phyloP scores from a whole-genome alignment of 23 tunicate species.

The Trididemnum miniatum region DNA sequence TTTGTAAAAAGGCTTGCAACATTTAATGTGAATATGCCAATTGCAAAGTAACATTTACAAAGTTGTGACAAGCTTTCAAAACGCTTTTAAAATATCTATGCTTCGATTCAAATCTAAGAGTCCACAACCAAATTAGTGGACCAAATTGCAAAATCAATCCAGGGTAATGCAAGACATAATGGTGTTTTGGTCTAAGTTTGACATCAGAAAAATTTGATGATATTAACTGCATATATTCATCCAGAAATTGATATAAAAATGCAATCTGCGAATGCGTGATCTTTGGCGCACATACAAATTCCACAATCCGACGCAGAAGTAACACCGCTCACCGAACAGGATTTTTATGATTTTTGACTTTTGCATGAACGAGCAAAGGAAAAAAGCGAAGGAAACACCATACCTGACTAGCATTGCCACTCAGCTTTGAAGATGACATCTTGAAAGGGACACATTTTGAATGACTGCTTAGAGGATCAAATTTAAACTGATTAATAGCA shows the following conservation, averaged over 20 bases:
- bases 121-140: slow-evolving; percentile 48
- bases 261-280: slow-evolving; percentile 1
- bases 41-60: slow-evolving; percentile 34
- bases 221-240: slow-evolving; percentile 5
- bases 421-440: not conserved
- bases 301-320: slow-evolving; percentile 13
- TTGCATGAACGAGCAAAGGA: slow-evolving; percentile 32
- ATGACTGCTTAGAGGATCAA: not conserved
- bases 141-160: slow-evolving; percentile 44
- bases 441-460: not conserved
- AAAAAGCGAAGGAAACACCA: slow-evolving; percentile 53
- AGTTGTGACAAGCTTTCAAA: slow-evolving; percentile 16
- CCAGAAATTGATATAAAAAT: not conserved
- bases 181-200: slow-evolving; percentile 54
- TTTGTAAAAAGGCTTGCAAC: slow-evolving; percentile 8
- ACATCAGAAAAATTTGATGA: slow-evolving; percentile 16
- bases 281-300: slow-evolving; percentile 20
- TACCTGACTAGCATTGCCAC: slow-evolving; percentile 51
- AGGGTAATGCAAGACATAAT: slow-evolving; percentile 49
- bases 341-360: not conserved
- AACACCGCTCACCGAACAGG: slow-evolving; percentile 21
- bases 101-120: slow-evolving; percentile 61
- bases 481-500: not conserved
- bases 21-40: slow-evolving; percentile 50
- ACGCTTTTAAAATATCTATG: slow-evolving; percentile 50